phyloP scores from a whole-genome alignment of 2,797 vertebrate genomes.

The Chromis chromis region DNA sequence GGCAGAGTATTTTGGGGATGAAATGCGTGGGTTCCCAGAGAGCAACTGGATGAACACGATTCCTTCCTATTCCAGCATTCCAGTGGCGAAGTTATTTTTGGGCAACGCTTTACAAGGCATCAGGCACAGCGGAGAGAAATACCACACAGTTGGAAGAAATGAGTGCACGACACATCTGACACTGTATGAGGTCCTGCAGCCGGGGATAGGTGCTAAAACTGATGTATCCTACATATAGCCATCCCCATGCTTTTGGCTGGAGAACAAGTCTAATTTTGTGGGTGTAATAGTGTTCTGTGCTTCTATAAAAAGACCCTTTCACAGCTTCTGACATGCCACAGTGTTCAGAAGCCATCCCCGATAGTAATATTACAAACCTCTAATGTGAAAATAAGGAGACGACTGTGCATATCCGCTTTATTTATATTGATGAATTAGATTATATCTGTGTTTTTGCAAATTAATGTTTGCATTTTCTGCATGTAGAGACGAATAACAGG shows the following conservation, averaged over 20 bases:
- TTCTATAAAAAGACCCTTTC: constrained; percentile 71
- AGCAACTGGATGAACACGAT: constrained; percentile 76
- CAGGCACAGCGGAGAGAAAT: constrained; percentile 69
- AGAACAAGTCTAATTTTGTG: constrained; percentile 74
- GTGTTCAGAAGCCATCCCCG: constrained; percentile 21
- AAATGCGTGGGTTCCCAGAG: constrained; percentile 74
- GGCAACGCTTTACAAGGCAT: constrained; percentile 72
- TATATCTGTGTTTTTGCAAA: constrained; percentile 24
- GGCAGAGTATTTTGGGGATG: constrained; percentile 79
- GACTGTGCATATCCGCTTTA: constrained; percentile 14
- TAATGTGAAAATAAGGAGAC: constrained; percentile 16
- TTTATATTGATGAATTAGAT: constrained; percentile 39
- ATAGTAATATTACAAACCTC: constrained; percentile 25
- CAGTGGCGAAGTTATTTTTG: constrained; percentile 81
- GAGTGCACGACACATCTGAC: constrained; percentile 72
- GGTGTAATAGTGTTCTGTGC: constrained; percentile 60
- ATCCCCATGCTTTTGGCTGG: constrained; percentile 63
- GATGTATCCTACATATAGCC: constrained; percentile 57
- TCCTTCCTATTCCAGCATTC: constrained; percentile 79
- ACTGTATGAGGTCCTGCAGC: constrained; percentile 60
- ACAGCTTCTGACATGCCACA: constrained; percentile 32
- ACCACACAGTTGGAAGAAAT: constrained; percentile 67
- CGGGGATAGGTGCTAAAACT: constrained; percentile 66
- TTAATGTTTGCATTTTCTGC: constrained; percentile 26
- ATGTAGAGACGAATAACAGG: constrained; percentile 23